Percentiles rank a stretch among this genome's conserved stretches.
Conservation (phyloP, 2,888 invertebrate genomes). For the Autographa pulchrina region DNA sequence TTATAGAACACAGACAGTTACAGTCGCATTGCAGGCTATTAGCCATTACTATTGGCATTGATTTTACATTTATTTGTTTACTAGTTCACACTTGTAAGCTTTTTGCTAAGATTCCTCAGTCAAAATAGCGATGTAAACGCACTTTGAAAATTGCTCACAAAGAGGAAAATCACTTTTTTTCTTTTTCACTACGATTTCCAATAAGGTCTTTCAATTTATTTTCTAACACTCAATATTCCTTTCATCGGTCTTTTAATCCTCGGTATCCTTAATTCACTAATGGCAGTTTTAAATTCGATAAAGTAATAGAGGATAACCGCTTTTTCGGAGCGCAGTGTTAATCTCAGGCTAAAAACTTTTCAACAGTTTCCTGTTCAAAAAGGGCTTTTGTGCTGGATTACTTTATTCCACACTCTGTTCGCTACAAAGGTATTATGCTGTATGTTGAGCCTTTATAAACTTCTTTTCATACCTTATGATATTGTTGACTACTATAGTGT, state of each 20-base stretch:
- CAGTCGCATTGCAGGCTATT: background rate
- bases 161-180: background rate
- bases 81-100: background rate
- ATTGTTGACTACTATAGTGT: background rate
- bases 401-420: background rate
- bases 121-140: background rate
- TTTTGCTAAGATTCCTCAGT: background rate
- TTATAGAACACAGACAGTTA: conserved; percentile 1
- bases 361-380: background rate
- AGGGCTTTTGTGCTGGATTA: conserved; percentile 8
- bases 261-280: conserved; percentile 33
- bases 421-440: background rate
- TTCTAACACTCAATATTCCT: conserved; percentile 4
- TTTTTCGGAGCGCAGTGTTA: conserved; percentile 27
- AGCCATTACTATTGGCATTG: background rate
- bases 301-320: conserved; percentile 33
- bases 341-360: conserved; percentile 36
- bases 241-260: conserved; percentile 15
- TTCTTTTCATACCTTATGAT: background rate
- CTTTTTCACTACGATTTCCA: background rate
- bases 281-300: conserved; percentile 22
- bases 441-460: background rate
- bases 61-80: background rate
- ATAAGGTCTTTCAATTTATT: background rate
- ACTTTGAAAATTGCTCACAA: background rate